Percentiles rank a stretch among this genome's conserved stretches.
phyloP scores from a whole-genome alignment of 2,113 vertebrate species.

The Numida meleagris region DNA sequence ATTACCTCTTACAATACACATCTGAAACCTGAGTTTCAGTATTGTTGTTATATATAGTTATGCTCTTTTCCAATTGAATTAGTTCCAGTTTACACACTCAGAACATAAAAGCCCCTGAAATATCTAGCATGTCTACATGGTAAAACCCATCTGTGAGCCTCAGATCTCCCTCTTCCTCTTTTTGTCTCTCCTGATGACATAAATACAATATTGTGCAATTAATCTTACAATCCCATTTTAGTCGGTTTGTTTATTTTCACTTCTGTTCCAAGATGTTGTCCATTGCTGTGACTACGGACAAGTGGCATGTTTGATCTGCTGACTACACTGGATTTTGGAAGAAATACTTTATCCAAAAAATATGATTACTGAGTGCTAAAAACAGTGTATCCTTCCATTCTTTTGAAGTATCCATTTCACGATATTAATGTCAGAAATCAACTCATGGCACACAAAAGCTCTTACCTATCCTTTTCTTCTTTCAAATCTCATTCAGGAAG shows the following conservation, averaged over 20 bases:
- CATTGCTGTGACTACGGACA: neutral
- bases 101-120: neutral
- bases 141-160: rapidly evolving
- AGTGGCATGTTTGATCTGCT: neutral
- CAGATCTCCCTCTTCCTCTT: neutral
- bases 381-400: neutral
- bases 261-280: neutral
- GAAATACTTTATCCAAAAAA: neutral
- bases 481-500: neutral
- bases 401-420: neutral
- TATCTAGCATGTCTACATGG: rapidly evolving
- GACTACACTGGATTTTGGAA: neutral
- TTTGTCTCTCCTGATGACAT: neutral
- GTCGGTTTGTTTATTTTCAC: neutral
- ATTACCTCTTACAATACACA: neutral
- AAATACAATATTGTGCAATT: neutral
- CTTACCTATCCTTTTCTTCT: neutral
- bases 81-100: neutral
- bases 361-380: neutral
- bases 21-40: neutral
- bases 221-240: neutral
- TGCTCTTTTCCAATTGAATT: neutral
- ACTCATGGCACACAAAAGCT: neutral
- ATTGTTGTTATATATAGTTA: neutral
- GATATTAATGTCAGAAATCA: neutral